A percentile compares a stretch with the other conserved stretches of the same genome.
These are phyloP conservation scores for Tachystola acroxantha DNA, from an alignment of 2,888 invertebrate species.

Conservation along the genomic window DNA sequence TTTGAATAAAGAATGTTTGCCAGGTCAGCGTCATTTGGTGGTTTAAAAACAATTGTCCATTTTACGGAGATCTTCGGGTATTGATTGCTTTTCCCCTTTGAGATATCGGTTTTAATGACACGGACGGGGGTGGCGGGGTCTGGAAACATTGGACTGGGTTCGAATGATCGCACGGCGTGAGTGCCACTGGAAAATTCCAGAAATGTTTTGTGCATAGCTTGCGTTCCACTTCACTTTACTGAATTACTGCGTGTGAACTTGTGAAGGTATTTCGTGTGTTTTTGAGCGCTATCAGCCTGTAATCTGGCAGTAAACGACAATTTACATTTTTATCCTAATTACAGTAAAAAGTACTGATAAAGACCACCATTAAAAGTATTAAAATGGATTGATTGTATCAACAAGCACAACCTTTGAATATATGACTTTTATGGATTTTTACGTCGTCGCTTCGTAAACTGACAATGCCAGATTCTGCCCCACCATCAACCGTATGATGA, in stretches of 20 bases:
- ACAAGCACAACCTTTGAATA: too few species aligned
- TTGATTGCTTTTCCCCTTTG: slow-evolving; percentile 15
- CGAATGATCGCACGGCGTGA: slow-evolving; percentile 17
- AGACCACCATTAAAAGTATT: too few species aligned
- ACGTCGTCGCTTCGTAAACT: too few species aligned
- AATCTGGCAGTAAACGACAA: too few species aligned
- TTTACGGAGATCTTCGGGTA: slow-evolving; percentile 8
- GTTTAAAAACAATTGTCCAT: slow-evolving; percentile 16
- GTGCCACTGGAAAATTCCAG: slow-evolving; percentile 19
- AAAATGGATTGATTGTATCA: too few species aligned
- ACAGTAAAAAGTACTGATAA: too few species aligned
- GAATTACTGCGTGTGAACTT: slow-evolving; percentile 13
- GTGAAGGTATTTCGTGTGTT: not conserved
- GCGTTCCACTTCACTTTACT: slow-evolving; percentile 19
- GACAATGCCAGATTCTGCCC: too few species aligned
- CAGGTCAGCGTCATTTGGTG: slow-evolving; percentile 22
- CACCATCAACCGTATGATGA: too few species aligned
- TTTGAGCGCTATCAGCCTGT: too few species aligned
- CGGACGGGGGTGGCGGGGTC: slow-evolving; percentile 13
- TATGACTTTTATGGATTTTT: too few species aligned
- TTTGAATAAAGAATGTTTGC: slow-evolving; percentile 24
- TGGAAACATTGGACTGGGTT: slow-evolving; percentile 13
- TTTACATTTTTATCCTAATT: too few species aligned
- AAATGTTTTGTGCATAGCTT: slow-evolving; percentile 21
- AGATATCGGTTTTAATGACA: slow-evolving; percentile 4